Evolutionary conservation across 2,797 vertebrate species (phyloP).

Genomic region (Pagetopsis macropterus): DNA sequence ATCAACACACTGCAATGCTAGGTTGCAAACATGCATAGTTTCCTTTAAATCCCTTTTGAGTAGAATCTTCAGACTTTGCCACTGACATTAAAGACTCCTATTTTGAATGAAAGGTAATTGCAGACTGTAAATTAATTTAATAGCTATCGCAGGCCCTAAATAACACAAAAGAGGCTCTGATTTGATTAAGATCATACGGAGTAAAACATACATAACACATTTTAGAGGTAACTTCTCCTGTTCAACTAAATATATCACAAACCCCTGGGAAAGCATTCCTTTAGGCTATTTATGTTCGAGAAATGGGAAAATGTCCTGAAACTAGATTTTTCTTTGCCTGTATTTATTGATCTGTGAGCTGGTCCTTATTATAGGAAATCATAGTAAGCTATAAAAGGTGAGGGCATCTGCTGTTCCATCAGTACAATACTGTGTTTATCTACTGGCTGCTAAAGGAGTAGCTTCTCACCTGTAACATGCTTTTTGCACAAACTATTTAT

Average conservation of each 20-base stretch:
- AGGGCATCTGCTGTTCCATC: slow-evolving; percentile 38
- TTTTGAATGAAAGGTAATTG: not conserved
- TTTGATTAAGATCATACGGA: not conserved
- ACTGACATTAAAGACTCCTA: not conserved
- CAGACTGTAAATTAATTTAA: slow-evolving; percentile 1
- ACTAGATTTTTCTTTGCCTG: slow-evolving; percentile 11
- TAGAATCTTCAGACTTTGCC: not conserved
- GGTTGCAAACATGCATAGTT: not conserved
- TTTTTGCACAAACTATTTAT: slow-evolving; percentile 56
- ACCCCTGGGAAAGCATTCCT: not conserved
- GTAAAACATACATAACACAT: not conserved
- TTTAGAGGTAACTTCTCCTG: not conserved
- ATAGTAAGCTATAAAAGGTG: slow-evolving; percentile 31
- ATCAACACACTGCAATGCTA: not conserved
- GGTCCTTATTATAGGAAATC: slow-evolving; percentile 38
- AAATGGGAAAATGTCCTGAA: slow-evolving; percentile 23
- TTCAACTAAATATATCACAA: not conserved
- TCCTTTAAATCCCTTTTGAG: not conserved
- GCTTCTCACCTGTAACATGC: slow-evolving; percentile 12
- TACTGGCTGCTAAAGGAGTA: slow-evolving; percentile 20
- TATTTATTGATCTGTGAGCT: slow-evolving; percentile 37
- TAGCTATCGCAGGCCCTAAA: not conserved
- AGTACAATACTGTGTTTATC: slow-evolving; percentile 23
- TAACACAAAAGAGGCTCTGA: not conserved
- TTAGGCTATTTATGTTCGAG: slow-evolving; percentile 14